These are phyloP conservation scores for Xestia c-nigrum DNA, from an alignment of 2,888 invertebrate species.

Conservation along the genomic window DNA sequence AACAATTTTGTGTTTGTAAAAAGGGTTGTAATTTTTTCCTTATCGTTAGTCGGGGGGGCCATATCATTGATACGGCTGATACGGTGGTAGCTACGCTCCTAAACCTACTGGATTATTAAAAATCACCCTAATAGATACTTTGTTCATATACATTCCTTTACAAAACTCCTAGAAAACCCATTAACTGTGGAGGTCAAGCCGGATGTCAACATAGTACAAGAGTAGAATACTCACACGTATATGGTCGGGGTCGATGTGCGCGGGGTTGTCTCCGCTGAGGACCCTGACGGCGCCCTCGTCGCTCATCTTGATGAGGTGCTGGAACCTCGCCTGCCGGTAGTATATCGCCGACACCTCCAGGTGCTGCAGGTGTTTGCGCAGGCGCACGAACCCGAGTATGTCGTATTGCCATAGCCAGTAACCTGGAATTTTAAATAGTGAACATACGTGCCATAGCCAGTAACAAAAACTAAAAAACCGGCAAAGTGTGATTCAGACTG, in stretches of 20 bases:
- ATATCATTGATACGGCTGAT: no score
- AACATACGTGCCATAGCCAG: constrained; percentile 83
- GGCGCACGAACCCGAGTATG: constrained; percentile 82
- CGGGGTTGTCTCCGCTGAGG: constrained; percentile 49
- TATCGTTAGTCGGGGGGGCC: no score
- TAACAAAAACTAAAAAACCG: constrained; percentile 71
- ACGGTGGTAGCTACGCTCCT: no score
- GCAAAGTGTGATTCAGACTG: no score
- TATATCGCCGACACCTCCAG: constrained; percentile 81
- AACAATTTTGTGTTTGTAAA: no score
- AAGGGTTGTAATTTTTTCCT: no score
- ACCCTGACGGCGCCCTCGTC: constrained; percentile 57
- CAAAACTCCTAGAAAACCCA: no score
- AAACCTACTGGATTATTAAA: no score
- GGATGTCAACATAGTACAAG: no score
- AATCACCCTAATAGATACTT: no score
- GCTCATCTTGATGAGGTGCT: constrained; percentile 34
- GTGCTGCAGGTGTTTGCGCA: constrained; percentile 75
- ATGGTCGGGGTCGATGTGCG: constrained; percentile 64
- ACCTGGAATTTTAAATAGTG: constrained; percentile 69
- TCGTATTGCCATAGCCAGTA: constrained; percentile 89
- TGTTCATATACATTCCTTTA: no score
- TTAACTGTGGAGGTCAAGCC: no score
- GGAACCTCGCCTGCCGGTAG: constrained; percentile 64
- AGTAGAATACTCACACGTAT: constrained; percentile 70